Conservation (phyloP, 2,113 vertebrate species). For the Cromileptes altivelis region DNA sequence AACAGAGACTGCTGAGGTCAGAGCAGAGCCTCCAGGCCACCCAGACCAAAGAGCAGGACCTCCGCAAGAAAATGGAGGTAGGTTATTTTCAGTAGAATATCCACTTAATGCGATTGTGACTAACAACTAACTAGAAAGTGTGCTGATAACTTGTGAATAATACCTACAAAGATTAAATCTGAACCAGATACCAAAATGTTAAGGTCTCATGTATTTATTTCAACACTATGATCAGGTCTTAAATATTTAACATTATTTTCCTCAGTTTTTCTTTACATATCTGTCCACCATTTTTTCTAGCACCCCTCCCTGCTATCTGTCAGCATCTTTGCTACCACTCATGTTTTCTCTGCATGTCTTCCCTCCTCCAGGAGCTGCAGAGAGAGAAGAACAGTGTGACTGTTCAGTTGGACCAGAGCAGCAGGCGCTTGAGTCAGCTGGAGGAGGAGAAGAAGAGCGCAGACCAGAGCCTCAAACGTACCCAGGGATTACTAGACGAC, state of each 20-base stretch:
- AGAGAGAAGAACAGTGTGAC: conserved; percentile 83
- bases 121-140: not conserved
- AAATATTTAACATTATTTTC: too few relatives aligned
- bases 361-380: conserved; percentile 84
- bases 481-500: conserved; percentile 86
- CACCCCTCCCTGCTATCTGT: not conserved
- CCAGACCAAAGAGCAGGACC: conserved; percentile 84
- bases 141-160: not conserved
- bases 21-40: conserved; percentile 85
- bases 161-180: too few relatives aligned
- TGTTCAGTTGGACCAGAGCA: conserved; percentile 86
- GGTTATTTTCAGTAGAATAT: conserved; percentile 7
- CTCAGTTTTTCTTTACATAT: not conserved
- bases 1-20: conserved; percentile 84
- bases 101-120: not conserved
- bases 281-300: fast-evolving
- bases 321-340: not conserved
- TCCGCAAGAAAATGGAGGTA: conserved; percentile 88
- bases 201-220: not conserved
- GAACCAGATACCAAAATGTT: not conserved
- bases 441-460: conserved; percentile 86
- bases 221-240: not conserved
- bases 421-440: conserved; percentile 81
- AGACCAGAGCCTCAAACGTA: conserved; percentile 86
- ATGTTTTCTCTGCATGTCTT: not conserved